Evolutionary conservation across 2,888 invertebrate species (phyloP), one percentile per base, ranked within the genome.

Genomic region (Hydrotaea diabolus): DNA sequence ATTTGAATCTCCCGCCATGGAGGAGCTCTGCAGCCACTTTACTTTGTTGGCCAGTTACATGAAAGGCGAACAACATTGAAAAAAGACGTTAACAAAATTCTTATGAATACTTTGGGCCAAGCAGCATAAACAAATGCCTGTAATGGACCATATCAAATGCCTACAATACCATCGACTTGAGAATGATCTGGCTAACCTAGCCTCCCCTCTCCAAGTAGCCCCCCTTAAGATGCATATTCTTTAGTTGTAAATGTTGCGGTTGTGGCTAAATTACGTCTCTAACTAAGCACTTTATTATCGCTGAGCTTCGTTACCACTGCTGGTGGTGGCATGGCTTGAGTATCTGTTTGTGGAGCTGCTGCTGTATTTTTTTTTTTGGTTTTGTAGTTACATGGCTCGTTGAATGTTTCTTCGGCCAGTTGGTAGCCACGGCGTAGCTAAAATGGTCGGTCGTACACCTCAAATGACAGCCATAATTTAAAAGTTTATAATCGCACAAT

Each of bases 391-490:
- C n/a, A n/a, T n/a, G 49, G 3, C 15, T 1, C n/a, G 49, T 43
- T 8, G 49, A 15, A 49, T 15, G n/a, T 15, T 49, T n/a, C n/a
- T n/a, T 49, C 49, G 4, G 49, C 5, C 31, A 31, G 31, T 8
- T 55, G 31, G 76, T 77, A 66, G 77, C 55, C 19, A 4, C 19
- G n/a, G 1, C 62, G 17, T 5, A 31, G 39, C 43, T 39, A 19
- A 21, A 78, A 81, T 57, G 69, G 73, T 66, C 72, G 69, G 73
- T 66, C 72, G 64, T 72, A 59, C 76, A 79, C 82, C 82, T 85
- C 82, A 82, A 85, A 82, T 79, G 82, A 82, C 85, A 85, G 82
- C 79, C 79, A 80, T 85, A 85, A 82, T 77, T 82, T 82, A 74
- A 77, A 55, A 79, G 82, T 75, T 78, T 78, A 69, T 75, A 73